These are phyloP conservation scores for Ceyx cyanopectus DNA, from an alignment of 2,113 vertebrate genomes.

Conservation along the genomic window DNA sequence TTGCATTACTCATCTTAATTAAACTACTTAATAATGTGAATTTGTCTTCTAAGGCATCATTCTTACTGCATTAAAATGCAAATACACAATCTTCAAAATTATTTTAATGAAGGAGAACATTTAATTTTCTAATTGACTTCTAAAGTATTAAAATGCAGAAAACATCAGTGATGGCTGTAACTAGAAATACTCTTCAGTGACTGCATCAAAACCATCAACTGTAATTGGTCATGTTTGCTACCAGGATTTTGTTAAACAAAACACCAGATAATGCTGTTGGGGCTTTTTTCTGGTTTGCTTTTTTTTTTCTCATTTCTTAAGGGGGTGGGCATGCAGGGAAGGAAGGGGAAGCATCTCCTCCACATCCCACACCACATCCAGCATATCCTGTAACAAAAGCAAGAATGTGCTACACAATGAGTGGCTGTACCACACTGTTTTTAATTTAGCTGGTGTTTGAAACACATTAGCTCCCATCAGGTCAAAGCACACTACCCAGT, in stretches of 20 bases:
- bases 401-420: constrained; percentile 23
- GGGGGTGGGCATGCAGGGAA: not conserved
- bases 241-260: not conserved
- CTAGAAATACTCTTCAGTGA: constrained; percentile 15
- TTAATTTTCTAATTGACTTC: constrained; percentile 58
- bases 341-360: not conserved
- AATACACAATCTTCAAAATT: constrained; percentile 10
- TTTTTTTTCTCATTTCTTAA: not conserved
- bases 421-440: not conserved
- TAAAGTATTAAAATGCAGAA: constrained; percentile 25
- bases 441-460: constrained; percentile 11
- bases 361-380: constrained; percentile 10
- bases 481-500: not conserved
- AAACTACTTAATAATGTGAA: constrained; percentile 42
- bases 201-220: not conserved
- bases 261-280: rapidly evolving
- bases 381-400: constrained; percentile 46
- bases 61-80: constrained; percentile 54
- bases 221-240: not conserved
- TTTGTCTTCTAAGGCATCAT: constrained; percentile 7
- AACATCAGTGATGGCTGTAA: not conserved
- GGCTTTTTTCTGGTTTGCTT: no score
- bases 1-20: constrained; percentile 51
- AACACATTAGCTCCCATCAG: not conserved
- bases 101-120: constrained; percentile 42